These are phyloP conservation scores for Neomorphus geoffroyi DNA, from an alignment of 2,797 vertebrate species.

Conservation along the genomic window DNA sequence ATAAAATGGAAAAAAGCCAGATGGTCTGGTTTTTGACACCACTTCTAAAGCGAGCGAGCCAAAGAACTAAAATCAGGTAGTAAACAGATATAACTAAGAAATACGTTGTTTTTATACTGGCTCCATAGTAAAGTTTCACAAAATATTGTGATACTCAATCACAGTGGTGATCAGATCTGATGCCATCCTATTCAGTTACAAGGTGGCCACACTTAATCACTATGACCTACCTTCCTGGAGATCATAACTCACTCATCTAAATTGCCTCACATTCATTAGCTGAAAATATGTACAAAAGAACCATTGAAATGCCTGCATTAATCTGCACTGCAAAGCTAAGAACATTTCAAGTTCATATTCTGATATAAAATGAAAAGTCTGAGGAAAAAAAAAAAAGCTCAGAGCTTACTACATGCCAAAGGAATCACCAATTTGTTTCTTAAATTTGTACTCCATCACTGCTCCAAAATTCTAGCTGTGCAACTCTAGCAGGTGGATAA, in stretches of 20 bases:
- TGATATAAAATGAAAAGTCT: neutral
- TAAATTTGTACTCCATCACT: neutral
- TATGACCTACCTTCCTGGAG: neutral
- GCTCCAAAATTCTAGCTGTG: neutral
- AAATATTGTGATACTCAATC: neutral
- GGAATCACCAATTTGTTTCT: neutral
- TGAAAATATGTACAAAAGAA: neutral
- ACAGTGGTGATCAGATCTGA: neutral
- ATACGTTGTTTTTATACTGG: neutral
- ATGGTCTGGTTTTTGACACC: neutral
- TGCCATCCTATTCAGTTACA: neutral
- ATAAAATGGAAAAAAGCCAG: neutral
- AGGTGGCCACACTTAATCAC: neutral
- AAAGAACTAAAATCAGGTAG: neutral
- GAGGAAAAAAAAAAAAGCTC: neutral
- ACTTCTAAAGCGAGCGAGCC: neutral
- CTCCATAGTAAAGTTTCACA: neutral
- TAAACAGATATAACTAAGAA: neutral
- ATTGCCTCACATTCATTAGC: neutral
- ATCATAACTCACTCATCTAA: neutral
- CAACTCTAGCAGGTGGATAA: constrained; percentile 78
- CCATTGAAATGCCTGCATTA: neutral
- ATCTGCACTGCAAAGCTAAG: neutral
- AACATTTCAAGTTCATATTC: neutral
- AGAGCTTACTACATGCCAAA: neutral